A percentile compares a stretch with the other conserved stretches of the same genome.
Conservation (phyloP, 2,113 vertebrate species). For the Eulemur rufifrons region DNA sequence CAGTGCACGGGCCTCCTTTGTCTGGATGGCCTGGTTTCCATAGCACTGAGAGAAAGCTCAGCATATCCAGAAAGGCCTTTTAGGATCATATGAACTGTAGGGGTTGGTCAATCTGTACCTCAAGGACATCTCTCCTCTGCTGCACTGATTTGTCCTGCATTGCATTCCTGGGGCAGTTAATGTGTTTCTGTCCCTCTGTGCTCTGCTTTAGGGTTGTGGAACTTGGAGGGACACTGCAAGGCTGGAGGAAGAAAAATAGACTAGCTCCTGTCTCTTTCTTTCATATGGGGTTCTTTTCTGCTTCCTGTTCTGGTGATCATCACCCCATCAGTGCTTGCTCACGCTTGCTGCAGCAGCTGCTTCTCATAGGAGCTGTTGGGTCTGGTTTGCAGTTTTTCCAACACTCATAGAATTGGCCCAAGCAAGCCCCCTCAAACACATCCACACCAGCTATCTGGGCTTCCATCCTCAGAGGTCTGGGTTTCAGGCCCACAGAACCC, state of each 20-base stretch:
- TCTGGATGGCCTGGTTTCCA: background rate
- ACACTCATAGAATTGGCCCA: background rate
- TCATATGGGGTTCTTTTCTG: background rate
- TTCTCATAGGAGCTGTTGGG: background rate
- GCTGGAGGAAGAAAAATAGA: background rate
- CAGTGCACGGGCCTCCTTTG: rapidly evolving
- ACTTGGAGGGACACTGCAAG: background rate
- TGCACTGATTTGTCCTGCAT: background rate
- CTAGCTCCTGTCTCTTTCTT: background rate
- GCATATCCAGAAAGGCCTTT: background rate
- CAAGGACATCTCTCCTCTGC: too few relatives aligned
- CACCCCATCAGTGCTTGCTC: background rate
- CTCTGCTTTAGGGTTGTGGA: background rate
- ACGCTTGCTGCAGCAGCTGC: background rate
- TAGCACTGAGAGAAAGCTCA: background rate
- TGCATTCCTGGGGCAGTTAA: background rate
- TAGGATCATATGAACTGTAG: background rate
- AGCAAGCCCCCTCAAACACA: background rate
- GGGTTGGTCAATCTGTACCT: too few relatives aligned
- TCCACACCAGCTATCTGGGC: rapidly evolving
- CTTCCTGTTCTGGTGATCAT: background rate
- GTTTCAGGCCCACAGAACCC: background rate
- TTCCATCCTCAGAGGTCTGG: background rate
- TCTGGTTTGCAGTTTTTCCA: background rate
- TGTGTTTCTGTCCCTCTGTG: background rate